phyloP scores from a whole-genome alignment of 2,888 invertebrate genomes.

The Stegana nigrithorax region DNA sequence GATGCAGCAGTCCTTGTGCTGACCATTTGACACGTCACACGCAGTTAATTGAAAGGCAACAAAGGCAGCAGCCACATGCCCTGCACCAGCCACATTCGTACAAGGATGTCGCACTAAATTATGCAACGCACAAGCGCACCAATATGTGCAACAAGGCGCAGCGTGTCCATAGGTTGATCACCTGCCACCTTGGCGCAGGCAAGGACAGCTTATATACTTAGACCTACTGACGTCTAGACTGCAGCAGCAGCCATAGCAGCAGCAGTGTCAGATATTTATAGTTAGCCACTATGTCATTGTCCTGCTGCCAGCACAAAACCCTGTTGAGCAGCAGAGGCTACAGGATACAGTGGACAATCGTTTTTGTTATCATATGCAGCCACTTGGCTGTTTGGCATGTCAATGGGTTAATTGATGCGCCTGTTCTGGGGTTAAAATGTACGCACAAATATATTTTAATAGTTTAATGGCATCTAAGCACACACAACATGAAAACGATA shows the following conservation, averaged over 20 bases:
- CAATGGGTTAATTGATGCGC: slow-evolving; percentile 16
- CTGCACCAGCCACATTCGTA: background rate
- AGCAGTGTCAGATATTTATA: background rate
- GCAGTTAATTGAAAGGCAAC: slow-evolving; percentile 23
- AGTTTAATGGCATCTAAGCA: no score
- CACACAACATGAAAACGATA: background rate
- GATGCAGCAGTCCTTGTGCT: no score
- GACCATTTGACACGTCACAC: no score
- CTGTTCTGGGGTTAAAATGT: background rate
- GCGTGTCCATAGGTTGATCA: slow-evolving; percentile 7
- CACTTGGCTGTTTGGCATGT: slow-evolving; percentile 2
- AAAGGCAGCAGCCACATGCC: background rate
- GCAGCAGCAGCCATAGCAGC: background rate
- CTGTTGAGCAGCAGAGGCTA: no score
- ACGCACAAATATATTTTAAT: background rate
- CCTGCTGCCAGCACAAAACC: no score
- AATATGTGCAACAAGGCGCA: slow-evolving; percentile 23
- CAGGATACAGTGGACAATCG: no score
- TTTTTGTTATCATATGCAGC: no score
- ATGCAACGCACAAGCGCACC: slow-evolving; percentile 27
- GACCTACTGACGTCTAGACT: slow-evolving; percentile 14
- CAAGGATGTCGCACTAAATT: slow-evolving; percentile 20
- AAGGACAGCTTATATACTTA: background rate
- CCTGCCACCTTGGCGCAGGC: background rate
- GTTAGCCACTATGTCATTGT: no score